A percentile compares a stretch with the other conserved stretches of the same genome.
These are phyloP conservation scores for Hydrochoerus hydrochaeris DNA, from an alignment of 2,113 vertebrate species.

Conservation along the genomic window DNA sequence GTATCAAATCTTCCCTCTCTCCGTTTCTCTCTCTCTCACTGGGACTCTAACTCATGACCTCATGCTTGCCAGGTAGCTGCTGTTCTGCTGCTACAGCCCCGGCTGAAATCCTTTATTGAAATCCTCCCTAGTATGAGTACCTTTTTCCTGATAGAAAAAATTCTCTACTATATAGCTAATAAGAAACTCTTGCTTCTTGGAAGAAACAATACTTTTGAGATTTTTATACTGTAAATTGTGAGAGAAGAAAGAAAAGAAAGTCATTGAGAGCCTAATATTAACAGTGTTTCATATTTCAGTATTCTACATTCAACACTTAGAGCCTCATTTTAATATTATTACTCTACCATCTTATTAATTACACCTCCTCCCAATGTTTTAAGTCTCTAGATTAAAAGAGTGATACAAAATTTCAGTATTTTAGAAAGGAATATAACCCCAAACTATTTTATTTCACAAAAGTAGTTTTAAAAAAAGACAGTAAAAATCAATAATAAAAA, in stretches of 20 bases:
- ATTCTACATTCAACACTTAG: neutral
- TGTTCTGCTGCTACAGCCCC: too few relatives aligned
- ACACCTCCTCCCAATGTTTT: neutral
- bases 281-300: neutral
- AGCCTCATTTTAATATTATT: neutral
- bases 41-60: too few relatives aligned
- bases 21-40: too few relatives aligned
- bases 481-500: conserved; percentile 2
- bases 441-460: neutral
- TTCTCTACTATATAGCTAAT: neutral
- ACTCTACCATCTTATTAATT: conserved; percentile 12
- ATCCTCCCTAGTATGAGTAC: neutral
- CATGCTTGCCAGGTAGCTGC: too few relatives aligned
- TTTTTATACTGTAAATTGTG: neutral
- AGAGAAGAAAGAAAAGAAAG: conserved; percentile 14
- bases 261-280: neutral
- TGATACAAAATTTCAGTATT: conserved; percentile 3
- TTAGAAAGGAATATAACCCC: conserved; percentile 30
- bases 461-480: neutral
- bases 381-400: neutral
- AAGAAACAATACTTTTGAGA: conserved; percentile 47
- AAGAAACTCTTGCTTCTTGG: neutral
- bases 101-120: neutral
- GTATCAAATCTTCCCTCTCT: neutral
- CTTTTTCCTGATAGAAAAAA: neutral